phyloP scores from a whole-genome alignment of 2,797 vertebrate species.

The Vespertilio murinus region DNA sequence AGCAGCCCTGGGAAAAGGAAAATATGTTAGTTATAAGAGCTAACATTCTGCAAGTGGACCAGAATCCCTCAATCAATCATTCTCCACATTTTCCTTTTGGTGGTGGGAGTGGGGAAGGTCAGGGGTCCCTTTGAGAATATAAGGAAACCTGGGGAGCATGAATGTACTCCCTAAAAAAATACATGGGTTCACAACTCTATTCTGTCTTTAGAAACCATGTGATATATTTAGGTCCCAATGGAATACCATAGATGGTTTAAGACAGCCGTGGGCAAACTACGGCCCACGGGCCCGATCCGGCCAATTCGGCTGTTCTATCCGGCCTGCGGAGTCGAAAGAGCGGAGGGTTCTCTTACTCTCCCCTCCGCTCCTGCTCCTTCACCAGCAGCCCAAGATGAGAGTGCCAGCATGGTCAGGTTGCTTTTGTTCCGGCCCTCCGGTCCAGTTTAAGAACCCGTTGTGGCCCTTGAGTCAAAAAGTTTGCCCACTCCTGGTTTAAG shows the following conservation, averaged over 20 bases:
- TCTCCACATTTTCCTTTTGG: not conserved
- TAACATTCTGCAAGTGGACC: not conserved
- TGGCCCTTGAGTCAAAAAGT: too few species aligned
- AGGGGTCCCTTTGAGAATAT: not conserved
- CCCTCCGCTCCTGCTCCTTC: too few species aligned
- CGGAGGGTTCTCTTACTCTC: too few species aligned
- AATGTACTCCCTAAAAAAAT: not conserved
- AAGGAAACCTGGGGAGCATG: not conserved
- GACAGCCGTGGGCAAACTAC: too few species aligned
- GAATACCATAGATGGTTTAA: not conserved
- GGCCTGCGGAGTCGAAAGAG: too few species aligned
- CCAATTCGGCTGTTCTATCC: too few species aligned
- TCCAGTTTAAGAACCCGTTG: too few species aligned
- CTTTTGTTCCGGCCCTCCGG: too few species aligned
- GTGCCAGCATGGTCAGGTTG: too few species aligned
- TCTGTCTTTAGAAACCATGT: not conserved
- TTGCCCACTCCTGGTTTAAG: too few species aligned
- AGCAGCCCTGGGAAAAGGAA: conserved; percentile 58
- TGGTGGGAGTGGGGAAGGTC: not conserved
- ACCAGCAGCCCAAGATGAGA: too few species aligned
- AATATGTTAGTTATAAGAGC: conserved; percentile 37
- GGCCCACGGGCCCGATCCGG: too few species aligned
- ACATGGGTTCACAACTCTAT: not conserved
- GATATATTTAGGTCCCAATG: not conserved
- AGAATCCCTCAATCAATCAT: not conserved